Evolutionary conservation across 2,888 invertebrate species (phyloP).

Genomic region (Frankliniella intonsa): DNA sequence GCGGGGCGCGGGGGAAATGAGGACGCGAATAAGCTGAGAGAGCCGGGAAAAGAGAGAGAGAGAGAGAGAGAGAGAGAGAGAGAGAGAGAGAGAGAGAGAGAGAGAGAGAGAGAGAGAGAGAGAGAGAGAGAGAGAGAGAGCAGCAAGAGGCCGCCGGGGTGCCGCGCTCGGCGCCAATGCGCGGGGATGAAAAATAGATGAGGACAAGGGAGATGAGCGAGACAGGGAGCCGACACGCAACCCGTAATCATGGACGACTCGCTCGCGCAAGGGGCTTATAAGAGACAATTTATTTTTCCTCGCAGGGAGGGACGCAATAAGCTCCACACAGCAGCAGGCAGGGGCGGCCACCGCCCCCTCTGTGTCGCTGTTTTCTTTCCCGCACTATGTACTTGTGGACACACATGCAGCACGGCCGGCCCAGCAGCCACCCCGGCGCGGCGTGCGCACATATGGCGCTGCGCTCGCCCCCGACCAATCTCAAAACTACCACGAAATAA

Average conservation of each 20-base stretch:
- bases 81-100: neutral
- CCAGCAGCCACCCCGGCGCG: too few species aligned
- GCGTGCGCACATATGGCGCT: too few species aligned
- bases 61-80: neutral
- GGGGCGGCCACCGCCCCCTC: neutral
- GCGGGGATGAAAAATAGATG: neutral
- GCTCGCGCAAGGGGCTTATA: constrained; percentile 1
- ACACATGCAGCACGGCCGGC: too few species aligned
- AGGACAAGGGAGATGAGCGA: neutral
- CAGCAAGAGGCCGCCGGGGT: neutral
- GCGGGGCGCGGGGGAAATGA: too few species aligned
- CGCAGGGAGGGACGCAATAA: neutral
- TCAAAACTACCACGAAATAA: too few species aligned
- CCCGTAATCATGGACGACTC: neutral
- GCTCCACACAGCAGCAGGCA: neutral
- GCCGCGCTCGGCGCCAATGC: too few species aligned
- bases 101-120: too few species aligned
- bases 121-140: neutral
- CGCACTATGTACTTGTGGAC: too few species aligned
- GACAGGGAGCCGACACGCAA: neutral
- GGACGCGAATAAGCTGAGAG: too few species aligned
- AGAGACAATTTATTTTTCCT: constrained; percentile 4
- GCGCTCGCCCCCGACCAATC: too few species aligned
- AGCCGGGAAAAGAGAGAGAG: neutral
- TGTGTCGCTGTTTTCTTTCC: too few species aligned